Base-by-base conservation (phyloP, 2,797 vertebrate species). In the Naso thynnoides region DNA sequence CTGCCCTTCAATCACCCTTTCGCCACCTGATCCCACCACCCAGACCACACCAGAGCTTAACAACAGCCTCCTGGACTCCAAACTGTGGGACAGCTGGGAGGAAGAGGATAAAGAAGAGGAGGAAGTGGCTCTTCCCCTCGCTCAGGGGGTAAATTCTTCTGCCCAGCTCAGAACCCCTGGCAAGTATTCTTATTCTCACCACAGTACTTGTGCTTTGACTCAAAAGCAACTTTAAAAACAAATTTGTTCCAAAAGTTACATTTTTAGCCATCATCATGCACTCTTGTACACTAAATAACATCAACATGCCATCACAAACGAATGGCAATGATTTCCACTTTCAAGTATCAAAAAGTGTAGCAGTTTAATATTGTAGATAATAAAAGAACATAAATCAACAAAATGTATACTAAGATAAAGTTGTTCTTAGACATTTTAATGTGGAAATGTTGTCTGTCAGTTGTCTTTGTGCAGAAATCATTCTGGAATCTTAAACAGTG, bases 51-150 rank as follows among this genome's bases (percentile, higher is more conserved):
- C 84, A 19, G 68, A 83, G 62, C 67, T 76, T 23, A 85, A 73
- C 58, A 82, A 74, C 1, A 94, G 93, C 81, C 90, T 94, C 42
- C 88, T 96, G 79, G 94, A 95, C 73, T 94, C 95, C 2, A 92
- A 83, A 59, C 49, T 95, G 18, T 97, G 96, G 96, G 95, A 95
- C 13, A 90, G 93, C 38, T 95, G 95, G 54, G 94, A 93, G 21
- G 45, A 41, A 14, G 39, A 41, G 39, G 41, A 60, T 3, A 93
- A 88, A 64, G 95, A 94, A 0, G 95, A 91, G 2, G 90, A 85
- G 1, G 86, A 90, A 19, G 90, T 89, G 67, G 10, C 64, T 11
- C 89, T 93, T 82, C 92, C 95, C 88, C 88, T 95, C 6, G 87
- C 89, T 61, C 91, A 94, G 85, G 91, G 91, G 60, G 2, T 94